Evolutionary conservation across 2,113 vertebrate species (phyloP), one percentile per base, ranked within the genome.

Genomic region (Toxotes jaculatrix): DNA sequence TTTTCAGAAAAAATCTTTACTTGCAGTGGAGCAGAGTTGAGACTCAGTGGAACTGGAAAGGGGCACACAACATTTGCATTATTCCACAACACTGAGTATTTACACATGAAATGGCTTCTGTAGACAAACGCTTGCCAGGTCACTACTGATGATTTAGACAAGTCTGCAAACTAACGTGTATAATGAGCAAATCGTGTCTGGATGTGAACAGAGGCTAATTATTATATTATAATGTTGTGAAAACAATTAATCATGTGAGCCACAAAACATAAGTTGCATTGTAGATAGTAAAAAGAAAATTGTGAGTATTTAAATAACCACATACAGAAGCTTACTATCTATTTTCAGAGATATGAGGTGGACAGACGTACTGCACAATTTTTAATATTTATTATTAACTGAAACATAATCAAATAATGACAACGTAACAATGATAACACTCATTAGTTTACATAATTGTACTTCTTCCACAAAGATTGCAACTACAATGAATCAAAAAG

Each of bases 361-460:
- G 67, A 57, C 36, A 57, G 17, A 82, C n/a, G 64, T 63, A 78
- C 38, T 43, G 70, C 47, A 80, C 34, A 76, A 76, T 92, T 89
- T 94, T 85, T 55, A 74, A 75, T 84, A 89, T 95, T 95, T 95
- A 94, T 95, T 95, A 95, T 92, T 95, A 93, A 92, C 83, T 89
- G 88, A 68, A 95, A 94, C 90, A 86, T 83, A 95, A 93, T 87
- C 89, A 93, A 91, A 90, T 92, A 87, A 89, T 90, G 82, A 91
- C 85, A 93, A 93, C 89, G 90, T 89, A 94, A 91, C 78, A 88
- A 89, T 88, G 85, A 90, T 91, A 88, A 91, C 93, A 94, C 89
- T 85, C 80, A 81, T 90, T 88, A 91, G 85, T 92, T 92, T 92
- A 93, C 81, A 92, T 85, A 88, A 91, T 89, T 68, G 74, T 72